Percentiles rank a stretch among this genome's conserved stretches.
Evolutionary conservation across 2,888 invertebrate species (phyloP).

Genomic region (Lissocephala sabroskyi): DNA sequence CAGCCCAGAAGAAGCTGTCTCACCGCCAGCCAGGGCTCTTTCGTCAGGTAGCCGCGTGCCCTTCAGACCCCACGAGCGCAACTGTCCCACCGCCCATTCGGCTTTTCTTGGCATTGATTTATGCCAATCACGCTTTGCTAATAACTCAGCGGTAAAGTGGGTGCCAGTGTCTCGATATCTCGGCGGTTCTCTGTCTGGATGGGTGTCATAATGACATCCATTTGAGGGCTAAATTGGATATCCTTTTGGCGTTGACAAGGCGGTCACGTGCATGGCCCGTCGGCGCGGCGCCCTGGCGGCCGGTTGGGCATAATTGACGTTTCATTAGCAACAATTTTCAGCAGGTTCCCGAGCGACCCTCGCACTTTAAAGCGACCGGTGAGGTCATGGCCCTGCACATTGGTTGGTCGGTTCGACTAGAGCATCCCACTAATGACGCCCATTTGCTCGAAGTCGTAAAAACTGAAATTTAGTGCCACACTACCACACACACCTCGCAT

Average conservation of each 20-base stretch:
- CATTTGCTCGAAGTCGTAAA: constrained; percentile 4
- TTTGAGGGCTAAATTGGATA: constrained; percentile 66
- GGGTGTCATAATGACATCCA: constrained; percentile 63
- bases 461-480: constrained; percentile 18
- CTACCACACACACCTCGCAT: constrained; percentile 13
- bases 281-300: no score
- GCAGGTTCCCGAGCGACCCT: neutral
- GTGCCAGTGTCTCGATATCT: constrained; percentile 33
- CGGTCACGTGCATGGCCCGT: constrained; percentile 59
- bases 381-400: neutral
- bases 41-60: no score
- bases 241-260: constrained; percentile 59
- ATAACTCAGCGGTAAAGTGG: constrained; percentile 56
- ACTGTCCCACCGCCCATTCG: no score
- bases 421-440: neutral
- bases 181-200: constrained; percentile 31
- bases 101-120: constrained; percentile 61
- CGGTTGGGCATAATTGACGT: constrained; percentile 52
- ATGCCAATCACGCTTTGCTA: constrained; percentile 65
- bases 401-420: neutral
- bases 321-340: constrained; percentile 46
- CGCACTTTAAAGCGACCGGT: constrained; percentile 22
- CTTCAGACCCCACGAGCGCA: no score
- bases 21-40: no score
- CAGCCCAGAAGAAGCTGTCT: no score